These are phyloP conservation scores for Dryobotodes eremita DNA, from an alignment of 2,888 invertebrate species.

Conservation along the genomic window DNA sequence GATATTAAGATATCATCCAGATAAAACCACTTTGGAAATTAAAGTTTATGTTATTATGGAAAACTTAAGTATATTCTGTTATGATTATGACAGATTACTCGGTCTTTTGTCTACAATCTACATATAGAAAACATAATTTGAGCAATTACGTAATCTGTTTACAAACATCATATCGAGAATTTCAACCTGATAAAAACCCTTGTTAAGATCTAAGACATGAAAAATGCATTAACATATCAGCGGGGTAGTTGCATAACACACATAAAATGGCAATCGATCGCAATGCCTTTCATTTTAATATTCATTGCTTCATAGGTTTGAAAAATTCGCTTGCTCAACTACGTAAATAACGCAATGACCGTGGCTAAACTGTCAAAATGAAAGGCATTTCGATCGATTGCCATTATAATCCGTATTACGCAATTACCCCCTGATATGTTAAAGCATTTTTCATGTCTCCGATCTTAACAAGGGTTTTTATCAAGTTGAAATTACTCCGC, in stretches of 20 bases:
- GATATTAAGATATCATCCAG: conserved; percentile 10
- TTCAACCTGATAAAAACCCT: conserved; percentile 5
- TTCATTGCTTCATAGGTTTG: too few relatives aligned
- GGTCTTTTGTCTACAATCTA: background rate
- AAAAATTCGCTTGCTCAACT: too few relatives aligned
- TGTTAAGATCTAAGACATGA: background rate
- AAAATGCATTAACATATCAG: too few relatives aligned
- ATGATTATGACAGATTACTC: background rate
- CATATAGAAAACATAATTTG: background rate
- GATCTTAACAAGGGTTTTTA: background rate
- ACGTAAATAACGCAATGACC: too few relatives aligned
- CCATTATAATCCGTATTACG: too few relatives aligned
- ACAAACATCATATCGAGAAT: background rate
- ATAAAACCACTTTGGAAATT: background rate
- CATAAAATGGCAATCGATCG: too few relatives aligned
- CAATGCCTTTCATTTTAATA: too few relatives aligned
- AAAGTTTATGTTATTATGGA: background rate
- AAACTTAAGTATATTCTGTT: background rate
- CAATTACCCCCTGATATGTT: too few relatives aligned
- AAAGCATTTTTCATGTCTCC: too few relatives aligned
- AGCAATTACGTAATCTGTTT: background rate
- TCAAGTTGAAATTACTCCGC: background rate
- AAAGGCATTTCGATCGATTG: too few relatives aligned
- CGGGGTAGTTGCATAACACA: too few relatives aligned
- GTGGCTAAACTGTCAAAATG: too few relatives aligned